Evolutionary conservation across 1,140 invertebrate species (phyloP), one percentile per base, ranked within the genome.

Genomic region (Formica exsecta): DNA sequence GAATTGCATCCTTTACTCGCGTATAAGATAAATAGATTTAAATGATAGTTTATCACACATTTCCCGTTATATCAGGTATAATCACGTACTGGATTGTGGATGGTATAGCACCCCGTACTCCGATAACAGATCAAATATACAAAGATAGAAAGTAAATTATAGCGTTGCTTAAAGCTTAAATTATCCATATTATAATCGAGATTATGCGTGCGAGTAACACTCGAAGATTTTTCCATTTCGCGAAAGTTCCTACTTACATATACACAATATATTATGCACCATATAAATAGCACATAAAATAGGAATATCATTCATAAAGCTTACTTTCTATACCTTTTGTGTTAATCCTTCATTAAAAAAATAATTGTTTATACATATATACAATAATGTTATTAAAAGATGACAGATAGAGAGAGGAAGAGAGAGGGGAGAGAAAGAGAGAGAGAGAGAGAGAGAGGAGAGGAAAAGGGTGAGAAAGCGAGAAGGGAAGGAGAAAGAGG

Each of bases 1-100:
- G 73, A 85, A 80, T 79, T 85, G 89, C 77, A 87, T 90, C 73
- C 25, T 87, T 89, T 48, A 79, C 57, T 79, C 61, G 77, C 48
- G 77, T 79, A 38, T 29, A 80, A 70, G 75, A 89, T 89, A 89
- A 87, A 90, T 79, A 22, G 74, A 80, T 79, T 89, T 85, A 87
- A 90, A 87, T 79, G 76, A 70, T 87, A 88, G 54, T 89, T 90
- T 90, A 89, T 89, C 86, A 86, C 88, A 81, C 80, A 76, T 87
- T 85, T 75, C 88, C 70, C 70, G 77, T 89, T 87, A 89, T 86
- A 83, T 89, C 73, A 76, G 61, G 74, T 81, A 62, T 70, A 74
- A 71, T 83, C 86, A 62, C 66, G 86, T 76, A 85, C 25, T 29
- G 25, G 25, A 29, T 54, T 38, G 71, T 65, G 76, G 83, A 51